Evolutionary conservation across 2,888 invertebrate genomes (phyloP).

Genomic region (Lomographa bimaculata): DNA sequence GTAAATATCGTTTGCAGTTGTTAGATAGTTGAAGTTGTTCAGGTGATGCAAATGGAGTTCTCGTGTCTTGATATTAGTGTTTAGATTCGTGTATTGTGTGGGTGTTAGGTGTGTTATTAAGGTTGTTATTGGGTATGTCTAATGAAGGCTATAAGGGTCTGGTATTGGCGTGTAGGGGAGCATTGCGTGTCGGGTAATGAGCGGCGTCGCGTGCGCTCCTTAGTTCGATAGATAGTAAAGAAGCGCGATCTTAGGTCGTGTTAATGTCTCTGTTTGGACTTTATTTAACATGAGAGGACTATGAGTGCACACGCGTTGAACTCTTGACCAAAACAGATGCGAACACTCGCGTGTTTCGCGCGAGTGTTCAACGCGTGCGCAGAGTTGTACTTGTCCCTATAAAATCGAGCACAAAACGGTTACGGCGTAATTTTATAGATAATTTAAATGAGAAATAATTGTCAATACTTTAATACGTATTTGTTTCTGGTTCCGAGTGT

Average conservation of each 20-base stretch:
- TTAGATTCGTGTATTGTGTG: constrained; percentile 51
- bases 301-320: no score
- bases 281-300: constrained; percentile 2
- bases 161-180: constrained; percentile 30
- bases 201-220: constrained; percentile 74
- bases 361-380: constrained; percentile 17
- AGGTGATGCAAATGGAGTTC: constrained; percentile 2
- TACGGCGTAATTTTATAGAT: no score
- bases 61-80: constrained; percentile 18
- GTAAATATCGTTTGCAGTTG: constrained; percentile 28
- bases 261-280: constrained; percentile 33
- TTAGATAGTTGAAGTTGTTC: constrained; percentile 26
- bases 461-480: no score
- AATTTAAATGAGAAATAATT: no score
- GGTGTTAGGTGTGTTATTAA: constrained; percentile 40
- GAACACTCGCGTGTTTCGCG: no score
- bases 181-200: constrained; percentile 77
- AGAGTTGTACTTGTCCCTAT: no score
- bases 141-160: constrained; percentile 50
- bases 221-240: constrained; percentile 61
- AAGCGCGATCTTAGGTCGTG: constrained; percentile 32
- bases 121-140: constrained; percentile 55
- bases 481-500: no score
- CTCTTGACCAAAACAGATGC: no score
- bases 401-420: no score